Evolutionary conservation across 2,113 vertebrate species (phyloP), one percentile per base, ranked within the genome.

Genomic region (Anoura caudifer): DNA sequence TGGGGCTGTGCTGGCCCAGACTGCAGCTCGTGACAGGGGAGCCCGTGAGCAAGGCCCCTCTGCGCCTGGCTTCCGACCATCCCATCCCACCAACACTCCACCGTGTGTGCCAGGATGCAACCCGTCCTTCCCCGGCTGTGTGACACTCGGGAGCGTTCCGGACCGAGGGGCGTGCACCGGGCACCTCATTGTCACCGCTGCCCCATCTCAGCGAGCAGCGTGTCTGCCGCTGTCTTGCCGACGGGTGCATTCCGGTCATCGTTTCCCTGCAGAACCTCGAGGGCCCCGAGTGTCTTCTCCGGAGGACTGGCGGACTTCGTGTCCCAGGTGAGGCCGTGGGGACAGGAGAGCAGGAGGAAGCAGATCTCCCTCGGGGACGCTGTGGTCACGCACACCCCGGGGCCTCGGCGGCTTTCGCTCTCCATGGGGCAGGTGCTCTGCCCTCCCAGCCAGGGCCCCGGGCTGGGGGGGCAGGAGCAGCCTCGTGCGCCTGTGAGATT

Each of bases 171-270:
- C 0, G 50, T 24, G 16, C 28, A 12, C 2, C 0, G 31, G 61
- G 33, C 13, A 61, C 47, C 76, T 33, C 33, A 36, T 52, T 36
- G 36, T 1, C 22, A 36, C 69, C 14, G 33, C 75, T 2, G 3
- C 26, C n/a, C 12, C 36, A 1, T 22, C 72, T 28, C 72, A 2
- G 82, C 22, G 22, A 14, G 3, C 2, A 19, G 50, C 12, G 9
- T 0, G 7, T 56, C 31, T 0, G 3, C 45, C 7, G 1, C 2
- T 5, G 19, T 33, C 76, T 16, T 11, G n/a, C n/a, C n/a, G n/a
- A 26, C 0, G 0, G 14, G 33, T 13, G 38, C 50, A 7, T 15
- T 69, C 50, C 0, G 0, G 41, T 11, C 19, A 0, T 0, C 0
- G 22, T 24, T 8, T 65, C 43, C 87, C 41, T 3, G 11, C 24